Evolutionary conservation across 2,888 invertebrate genomes (phyloP), one percentile per base, ranked within the genome.

Genomic region (Sthenelais limicola): DNA sequence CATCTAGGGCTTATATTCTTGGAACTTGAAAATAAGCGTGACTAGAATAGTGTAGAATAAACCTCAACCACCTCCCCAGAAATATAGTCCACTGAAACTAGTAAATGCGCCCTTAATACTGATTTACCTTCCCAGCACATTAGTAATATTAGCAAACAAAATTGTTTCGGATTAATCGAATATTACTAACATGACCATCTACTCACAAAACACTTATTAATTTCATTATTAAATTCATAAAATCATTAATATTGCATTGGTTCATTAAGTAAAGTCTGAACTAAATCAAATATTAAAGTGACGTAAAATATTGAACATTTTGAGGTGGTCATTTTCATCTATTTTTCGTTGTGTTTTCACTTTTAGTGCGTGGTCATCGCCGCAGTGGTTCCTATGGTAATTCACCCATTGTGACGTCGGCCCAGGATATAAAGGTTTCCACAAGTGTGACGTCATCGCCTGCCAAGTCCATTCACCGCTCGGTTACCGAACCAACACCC

Each of bases 361-460:
- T 43, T 38, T 32, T 48, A 70, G 67, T 30, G 7, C 56, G 62
- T 2, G 73, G 71, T 18, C 77, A 77, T 52, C 38, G 71, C 28
- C 68, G 77, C 3, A 72, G 73, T 21, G 76, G 76, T 43, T 78
- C 78, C 30, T 73, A 77, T 68, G 78, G 78, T 18, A 74, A 76
- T 52, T 47, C 74, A 49, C 70, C 66, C 9, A 49, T 62, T 12
- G 70, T 68, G 15, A 30, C 30, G 28, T 18, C 38, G 24, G 47
- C 30, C 24, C 30, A 51, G 35, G n/a, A 12, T 18, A 43, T 12
- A 12, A 35, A 35, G 26, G 24, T 48, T 43, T 26, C 38, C 33
- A 21, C 66, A 26, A 54, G 28, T 26, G 47, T 35, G 28, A 43
- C 71, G 9, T 51, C 35, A n/a, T 43, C 51, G 0, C 35, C 70